Percentiles rank a stretch among this genome's conserved stretches.
Evolutionary conservation across 2,797 vertebrate species (phyloP).

Genomic region (Buphagus erythrorhynchus): DNA sequence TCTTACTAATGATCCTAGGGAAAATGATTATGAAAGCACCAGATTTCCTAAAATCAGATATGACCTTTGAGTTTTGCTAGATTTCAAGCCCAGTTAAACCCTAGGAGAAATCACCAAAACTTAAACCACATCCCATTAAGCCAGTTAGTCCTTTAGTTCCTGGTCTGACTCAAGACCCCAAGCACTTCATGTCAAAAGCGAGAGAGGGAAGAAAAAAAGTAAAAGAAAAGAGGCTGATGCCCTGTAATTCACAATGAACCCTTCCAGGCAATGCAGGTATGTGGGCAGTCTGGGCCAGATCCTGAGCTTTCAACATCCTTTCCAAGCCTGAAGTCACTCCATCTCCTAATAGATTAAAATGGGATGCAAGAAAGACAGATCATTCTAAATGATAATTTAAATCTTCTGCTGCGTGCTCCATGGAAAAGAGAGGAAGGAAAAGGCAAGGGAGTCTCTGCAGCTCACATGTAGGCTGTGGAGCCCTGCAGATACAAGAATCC

Average conservation of each 20-base stretch:
- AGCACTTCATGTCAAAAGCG: background rate
- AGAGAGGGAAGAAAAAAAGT: background rate
- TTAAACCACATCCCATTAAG: background rate
- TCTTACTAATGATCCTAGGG: background rate
- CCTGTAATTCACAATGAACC: background rate
- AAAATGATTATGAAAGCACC: background rate
- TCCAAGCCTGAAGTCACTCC: constrained; percentile 22
- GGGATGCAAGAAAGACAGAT: background rate
- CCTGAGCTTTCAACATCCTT: constrained; percentile 13
- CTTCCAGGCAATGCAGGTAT: background rate
- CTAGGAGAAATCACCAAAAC: background rate
- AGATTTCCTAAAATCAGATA: background rate
- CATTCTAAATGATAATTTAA: constrained; percentile 21
- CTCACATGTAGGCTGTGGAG: background rate
- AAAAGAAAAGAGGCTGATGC: background rate
- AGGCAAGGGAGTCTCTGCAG: background rate
- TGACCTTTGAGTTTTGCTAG: background rate
- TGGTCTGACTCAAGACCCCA: background rate
- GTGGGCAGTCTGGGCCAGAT: background rate
- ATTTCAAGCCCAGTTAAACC: background rate
- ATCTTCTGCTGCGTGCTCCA: background rate
- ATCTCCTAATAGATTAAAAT: constrained; percentile 19
- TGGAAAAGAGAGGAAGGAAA: background rate
- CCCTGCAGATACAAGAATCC: background rate
- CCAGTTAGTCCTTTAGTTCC: background rate